Conservation (phyloP, 1,140 invertebrate species). For the Drosophila sturtevanti region DNA sequence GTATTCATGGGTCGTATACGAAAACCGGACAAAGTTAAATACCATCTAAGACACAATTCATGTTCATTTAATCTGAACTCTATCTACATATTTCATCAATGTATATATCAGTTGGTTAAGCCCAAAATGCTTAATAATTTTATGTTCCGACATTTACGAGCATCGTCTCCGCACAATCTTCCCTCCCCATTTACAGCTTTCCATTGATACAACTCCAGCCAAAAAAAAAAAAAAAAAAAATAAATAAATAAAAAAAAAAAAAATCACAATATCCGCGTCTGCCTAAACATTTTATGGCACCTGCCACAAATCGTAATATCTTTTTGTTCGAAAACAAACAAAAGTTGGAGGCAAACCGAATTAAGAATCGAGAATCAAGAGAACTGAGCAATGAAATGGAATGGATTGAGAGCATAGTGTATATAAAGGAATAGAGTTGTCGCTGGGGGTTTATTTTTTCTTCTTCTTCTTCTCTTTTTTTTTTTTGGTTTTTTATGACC, state of each 20-base stretch:
- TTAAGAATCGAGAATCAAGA: slow-evolving; percentile 2
- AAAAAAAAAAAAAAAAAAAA: slow-evolving; percentile 7
- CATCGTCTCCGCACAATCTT: not conserved
- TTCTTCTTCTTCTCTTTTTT: no score
- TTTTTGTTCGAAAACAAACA: slow-evolving; percentile 1
- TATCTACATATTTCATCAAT: slow-evolving; percentile 6
- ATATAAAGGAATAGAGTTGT: slow-evolving; percentile 39
- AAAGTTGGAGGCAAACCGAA: not conserved
- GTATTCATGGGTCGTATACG: not conserved
- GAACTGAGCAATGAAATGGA: not conserved
- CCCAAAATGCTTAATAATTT: slow-evolving; percentile 24
- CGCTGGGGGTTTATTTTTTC: slow-evolving; percentile 7
- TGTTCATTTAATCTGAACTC: not conserved
- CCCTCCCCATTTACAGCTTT: not conserved
- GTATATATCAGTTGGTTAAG: slow-evolving; percentile 22
- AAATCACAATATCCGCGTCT: slow-evolving; percentile 26
- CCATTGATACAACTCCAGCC: not conserved
- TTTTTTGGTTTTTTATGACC: slow-evolving; percentile 40
- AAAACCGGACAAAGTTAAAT: not conserved
- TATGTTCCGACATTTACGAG: slow-evolving; percentile 35
- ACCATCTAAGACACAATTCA: not conserved
- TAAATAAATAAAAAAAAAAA: no score
- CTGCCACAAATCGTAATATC: slow-evolving; percentile 33
- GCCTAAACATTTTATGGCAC: slow-evolving; percentile 39
- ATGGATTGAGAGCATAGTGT: not conserved